Conservation (phyloP, 1,140 invertebrate genomes). For the Cydia strobilella region DNA sequence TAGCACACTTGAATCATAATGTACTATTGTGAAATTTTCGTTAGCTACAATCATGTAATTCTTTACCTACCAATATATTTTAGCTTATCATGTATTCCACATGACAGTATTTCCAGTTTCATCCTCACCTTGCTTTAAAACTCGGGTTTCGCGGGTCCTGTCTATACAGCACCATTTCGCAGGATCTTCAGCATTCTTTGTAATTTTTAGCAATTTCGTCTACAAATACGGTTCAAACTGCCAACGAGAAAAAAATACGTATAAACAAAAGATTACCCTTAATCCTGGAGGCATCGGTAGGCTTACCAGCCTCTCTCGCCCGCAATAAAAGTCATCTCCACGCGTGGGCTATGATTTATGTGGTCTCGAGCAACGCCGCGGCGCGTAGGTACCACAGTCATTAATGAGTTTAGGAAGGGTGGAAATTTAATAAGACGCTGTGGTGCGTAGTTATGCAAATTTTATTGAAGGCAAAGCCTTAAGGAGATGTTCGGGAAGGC, state of each 20-base stretch:
- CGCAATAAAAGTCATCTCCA: constrained; percentile 29
- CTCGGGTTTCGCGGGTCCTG: too few species aligned
- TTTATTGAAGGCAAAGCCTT: constrained; percentile 75
- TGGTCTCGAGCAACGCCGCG: constrained; percentile 37
- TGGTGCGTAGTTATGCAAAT: constrained; percentile 78
- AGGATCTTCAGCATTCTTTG: background rate
- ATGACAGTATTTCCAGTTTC: too few species aligned
- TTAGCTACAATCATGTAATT: too few species aligned
- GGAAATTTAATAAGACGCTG: constrained; percentile 77
- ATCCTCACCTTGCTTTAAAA: background rate
- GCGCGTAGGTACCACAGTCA: constrained; percentile 72
- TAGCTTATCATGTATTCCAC: background rate
- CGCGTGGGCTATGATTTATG: constrained; percentile 27
- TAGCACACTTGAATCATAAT: too few species aligned
- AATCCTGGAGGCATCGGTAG: constrained; percentile 15
- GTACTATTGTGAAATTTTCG: too few species aligned
- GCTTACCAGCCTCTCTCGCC: constrained; percentile 26
- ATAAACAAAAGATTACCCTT: constrained; percentile 32
- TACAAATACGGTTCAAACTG: constrained; percentile 16
- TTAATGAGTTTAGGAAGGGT: constrained; percentile 76
- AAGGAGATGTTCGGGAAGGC: constrained; percentile 48
- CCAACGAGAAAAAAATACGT: constrained; percentile 26
- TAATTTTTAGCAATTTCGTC: constrained; percentile 1
- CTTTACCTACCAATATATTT: too few species aligned
- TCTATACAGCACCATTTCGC: background rate